phyloP scores from a whole-genome alignment of 1,140 invertebrate species.

The Euwallacea fornicatus region DNA sequence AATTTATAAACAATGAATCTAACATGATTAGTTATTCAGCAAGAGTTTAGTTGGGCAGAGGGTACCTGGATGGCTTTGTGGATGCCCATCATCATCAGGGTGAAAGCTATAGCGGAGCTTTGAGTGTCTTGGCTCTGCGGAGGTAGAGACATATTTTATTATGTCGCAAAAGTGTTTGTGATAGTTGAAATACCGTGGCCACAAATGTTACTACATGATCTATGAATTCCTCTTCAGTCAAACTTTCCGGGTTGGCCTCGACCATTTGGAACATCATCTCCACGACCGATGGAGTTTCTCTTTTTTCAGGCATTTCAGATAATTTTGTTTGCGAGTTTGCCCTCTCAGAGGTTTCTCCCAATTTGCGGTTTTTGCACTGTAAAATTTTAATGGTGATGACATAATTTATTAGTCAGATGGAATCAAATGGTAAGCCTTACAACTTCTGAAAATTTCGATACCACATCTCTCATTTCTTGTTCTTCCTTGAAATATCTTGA shows the following conservation, averaged over 20 bases:
- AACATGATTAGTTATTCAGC: background rate
- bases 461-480: slow-evolving; percentile 15
- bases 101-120: slow-evolving; percentile 35
- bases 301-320: background rate
- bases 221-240: slow-evolving; percentile 29
- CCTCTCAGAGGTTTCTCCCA: no score
- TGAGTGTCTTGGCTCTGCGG: slow-evolving; percentile 42
- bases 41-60: background rate
- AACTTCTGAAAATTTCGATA: slow-evolving; percentile 18
- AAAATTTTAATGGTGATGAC: no score
- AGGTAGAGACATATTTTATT: no score
- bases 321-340: no score
- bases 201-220: slow-evolving; percentile 38
- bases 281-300: slow-evolving; percentile 16
- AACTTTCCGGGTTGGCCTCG: slow-evolving; percentile 7
- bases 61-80: slow-evolving; percentile 41
- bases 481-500: slow-evolving; percentile 26
- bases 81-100: slow-evolving; percentile 40
- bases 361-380: no score
- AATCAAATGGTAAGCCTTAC: background rate
- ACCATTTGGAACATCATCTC: slow-evolving; percentile 18
- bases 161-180: background rate
- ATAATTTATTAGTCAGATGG: no score
- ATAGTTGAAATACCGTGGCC: slow-evolving; percentile 32
- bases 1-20: background rate